Evolutionary conservation across 1,140 invertebrate species (phyloP).

Genomic region (Pygmarrhopalites habei): DNA sequence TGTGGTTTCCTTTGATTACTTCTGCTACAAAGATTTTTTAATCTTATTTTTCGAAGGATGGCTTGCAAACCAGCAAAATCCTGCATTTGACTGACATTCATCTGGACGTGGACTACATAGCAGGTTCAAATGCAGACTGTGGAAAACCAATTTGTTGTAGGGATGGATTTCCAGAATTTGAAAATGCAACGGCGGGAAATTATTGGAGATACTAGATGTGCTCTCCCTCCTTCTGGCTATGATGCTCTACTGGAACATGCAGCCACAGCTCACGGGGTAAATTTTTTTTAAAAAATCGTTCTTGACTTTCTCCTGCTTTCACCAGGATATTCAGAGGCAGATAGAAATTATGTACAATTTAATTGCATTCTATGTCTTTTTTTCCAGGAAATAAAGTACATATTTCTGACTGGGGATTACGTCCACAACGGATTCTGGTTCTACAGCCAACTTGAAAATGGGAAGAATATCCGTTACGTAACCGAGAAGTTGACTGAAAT

Average conservation of each 20-base stretch:
- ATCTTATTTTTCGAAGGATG: too few species aligned
- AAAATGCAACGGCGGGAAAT: neutral
- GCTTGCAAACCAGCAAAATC: conserved; percentile 43
- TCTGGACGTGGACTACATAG: conserved; percentile 48
- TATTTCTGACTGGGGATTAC: conserved; percentile 59
- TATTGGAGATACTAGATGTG: conserved; percentile 2
- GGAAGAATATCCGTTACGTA: conserved; percentile 45
- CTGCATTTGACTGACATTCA: conserved; percentile 50
- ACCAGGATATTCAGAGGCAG: neutral
- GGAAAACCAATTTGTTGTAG: conserved; percentile 48
- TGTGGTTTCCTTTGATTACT: too few species aligned
- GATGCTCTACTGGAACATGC: neutral
- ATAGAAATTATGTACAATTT: too few species aligned
- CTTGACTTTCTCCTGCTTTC: neutral
- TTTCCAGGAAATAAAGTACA: conserved; percentile 50
- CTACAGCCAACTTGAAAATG: conserved; percentile 42
- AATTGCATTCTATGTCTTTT: neutral
- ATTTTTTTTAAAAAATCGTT: too few species aligned
- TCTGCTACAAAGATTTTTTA: too few species aligned
- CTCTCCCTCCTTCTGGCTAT: neutral
- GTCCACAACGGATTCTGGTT: conserved; percentile 47
- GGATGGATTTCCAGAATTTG: conserved; percentile 27
- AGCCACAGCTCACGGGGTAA: neutral
- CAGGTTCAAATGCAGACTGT: conserved; percentile 46
- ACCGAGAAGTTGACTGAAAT: conserved; percentile 46